Percentiles rank a stretch among this genome's conserved stretches.
Evolutionary conservation across 2,888 invertebrate genomes (phyloP).

Genomic region (Meghimatium bilineatum): DNA sequence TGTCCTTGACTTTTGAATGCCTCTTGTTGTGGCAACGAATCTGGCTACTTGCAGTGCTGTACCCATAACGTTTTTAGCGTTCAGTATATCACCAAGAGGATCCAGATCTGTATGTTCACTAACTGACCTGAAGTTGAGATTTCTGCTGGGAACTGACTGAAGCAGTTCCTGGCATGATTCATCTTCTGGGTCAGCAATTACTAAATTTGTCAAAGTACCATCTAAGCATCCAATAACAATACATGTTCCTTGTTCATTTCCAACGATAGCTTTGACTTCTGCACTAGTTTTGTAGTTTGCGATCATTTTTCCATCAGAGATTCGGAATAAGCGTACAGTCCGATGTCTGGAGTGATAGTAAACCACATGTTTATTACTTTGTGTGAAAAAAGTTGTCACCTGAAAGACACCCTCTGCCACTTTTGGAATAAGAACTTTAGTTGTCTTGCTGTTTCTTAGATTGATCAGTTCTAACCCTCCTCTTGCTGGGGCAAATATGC

Average conservation of each 20-base stretch:
- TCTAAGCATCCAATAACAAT: conserved; percentile 92
- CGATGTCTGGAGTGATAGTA: conserved; percentile 98
- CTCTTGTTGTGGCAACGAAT: conserved; percentile 72
- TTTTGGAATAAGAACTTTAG: conserved; percentile 90
- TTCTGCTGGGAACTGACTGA: conserved; percentile 67
- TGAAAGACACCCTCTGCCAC: conserved; percentile 98
- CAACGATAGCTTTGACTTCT: conserved; percentile 71
- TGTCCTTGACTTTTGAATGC: conserved; percentile 68
- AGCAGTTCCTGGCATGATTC: conserved; percentile 68
- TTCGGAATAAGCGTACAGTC: conserved; percentile 93
- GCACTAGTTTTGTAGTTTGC: conserved; percentile 84
- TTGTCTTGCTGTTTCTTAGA: conserved; percentile 90
- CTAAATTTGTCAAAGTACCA: conserved; percentile 93
- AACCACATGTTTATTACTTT: conserved; percentile 94
- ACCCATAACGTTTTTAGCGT: conserved; percentile 67
- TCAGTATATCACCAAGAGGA: conserved; percentile 59
- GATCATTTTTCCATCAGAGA: conserved; percentile 91
- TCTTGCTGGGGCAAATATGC: conserved; percentile 91
- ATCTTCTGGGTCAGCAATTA: conserved; percentile 83
- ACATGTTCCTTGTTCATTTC: conserved; percentile 70
- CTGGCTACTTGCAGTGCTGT: conserved; percentile 72
- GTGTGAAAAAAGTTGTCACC: conserved; percentile 91
- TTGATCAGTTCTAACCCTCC: conserved; percentile 95
- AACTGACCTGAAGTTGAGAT: conserved; percentile 54
- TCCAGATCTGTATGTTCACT: conserved; percentile 52